A percentile compares a stretch with the other conserved stretches of the same genome.
phyloP scores from a whole-genome alignment of 2,113 vertebrate genomes.

The Chitala chitala region DNA sequence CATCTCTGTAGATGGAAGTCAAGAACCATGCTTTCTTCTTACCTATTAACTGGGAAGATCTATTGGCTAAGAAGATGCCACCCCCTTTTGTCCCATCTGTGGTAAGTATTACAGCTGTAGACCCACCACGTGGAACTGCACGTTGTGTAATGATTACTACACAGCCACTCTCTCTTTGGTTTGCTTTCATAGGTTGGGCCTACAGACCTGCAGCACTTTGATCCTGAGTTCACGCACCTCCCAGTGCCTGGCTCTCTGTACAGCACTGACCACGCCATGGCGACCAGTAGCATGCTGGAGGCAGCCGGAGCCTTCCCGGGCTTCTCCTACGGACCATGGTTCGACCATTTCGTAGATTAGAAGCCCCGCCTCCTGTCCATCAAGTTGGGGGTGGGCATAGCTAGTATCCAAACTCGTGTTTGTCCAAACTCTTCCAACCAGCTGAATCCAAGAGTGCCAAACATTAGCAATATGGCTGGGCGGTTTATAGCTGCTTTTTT shows the following conservation, averaged over 20 bases:
- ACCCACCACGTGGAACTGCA: not conserved
- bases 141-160: not conserved
- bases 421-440: not conserved
- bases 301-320: slow-evolving; percentile 69
- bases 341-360: slow-evolving; percentile 58
- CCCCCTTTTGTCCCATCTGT: slow-evolving; percentile 67
- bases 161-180: not conserved
- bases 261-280: slow-evolving; percentile 47
- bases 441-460: no score
- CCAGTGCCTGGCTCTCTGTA: slow-evolving; percentile 63
- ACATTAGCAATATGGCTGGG: no score
- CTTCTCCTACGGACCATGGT: slow-evolving; percentile 66
- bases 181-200: slow-evolving; percentile 57
- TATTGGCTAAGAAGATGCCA: slow-evolving; percentile 66
- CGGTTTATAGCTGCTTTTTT: no score
- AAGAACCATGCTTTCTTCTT: slow-evolving; percentile 68
- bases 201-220: slow-evolving; percentile 68
- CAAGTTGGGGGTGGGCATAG: not conserved
- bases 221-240: slow-evolving; percentile 71
- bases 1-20: slow-evolving; percentile 59
- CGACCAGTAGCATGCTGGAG: slow-evolving; percentile 64
- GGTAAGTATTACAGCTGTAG: slow-evolving; percentile 47
- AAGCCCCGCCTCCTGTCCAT: not conserved
- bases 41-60: slow-evolving; percentile 72
- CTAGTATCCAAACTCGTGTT: no score